phyloP scores from a whole-genome alignment of 2,888 invertebrate genomes.

The Amphipoea lucens region DNA sequence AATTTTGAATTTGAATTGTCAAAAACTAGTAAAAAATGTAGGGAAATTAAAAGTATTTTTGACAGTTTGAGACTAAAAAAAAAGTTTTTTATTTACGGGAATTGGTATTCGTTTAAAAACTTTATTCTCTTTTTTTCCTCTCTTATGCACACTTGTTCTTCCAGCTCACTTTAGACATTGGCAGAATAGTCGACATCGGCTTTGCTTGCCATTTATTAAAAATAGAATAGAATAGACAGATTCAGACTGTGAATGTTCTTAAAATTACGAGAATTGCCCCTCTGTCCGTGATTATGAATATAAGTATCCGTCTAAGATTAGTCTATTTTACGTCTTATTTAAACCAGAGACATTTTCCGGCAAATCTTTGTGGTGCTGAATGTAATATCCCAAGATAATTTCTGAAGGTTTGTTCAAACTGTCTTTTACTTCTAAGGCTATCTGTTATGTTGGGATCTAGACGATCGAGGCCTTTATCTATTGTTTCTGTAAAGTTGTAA shows the following conservation, averaged over 20 bases:
- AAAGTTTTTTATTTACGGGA: too few relatives aligned
- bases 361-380: background rate
- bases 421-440: conserved; percentile 34
- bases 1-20: too few relatives aligned
- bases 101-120: too few relatives aligned
- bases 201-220: too few relatives aligned
- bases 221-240: too few relatives aligned
- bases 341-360: background rate
- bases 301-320: background rate
- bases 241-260: background rate
- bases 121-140: too few relatives aligned
- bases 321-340: background rate
- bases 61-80: background rate
- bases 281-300: background rate
- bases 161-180: too few relatives aligned
- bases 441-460: conserved; percentile 43
- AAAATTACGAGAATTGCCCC: too few relatives aligned
- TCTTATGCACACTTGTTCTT: too few relatives aligned
- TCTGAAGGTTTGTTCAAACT: conserved; percentile 14
- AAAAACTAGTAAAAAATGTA: too few relatives aligned
- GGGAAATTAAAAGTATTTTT: background rate
- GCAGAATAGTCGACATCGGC: too few relatives aligned
- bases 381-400: conserved; percentile 12
- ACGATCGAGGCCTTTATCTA: conserved; percentile 46
- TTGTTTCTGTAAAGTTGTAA: conserved; percentile 59